Evolutionary conservation across 1,140 invertebrate genomes (phyloP).

Genomic region (Leptinotarsa defecta): DNA sequence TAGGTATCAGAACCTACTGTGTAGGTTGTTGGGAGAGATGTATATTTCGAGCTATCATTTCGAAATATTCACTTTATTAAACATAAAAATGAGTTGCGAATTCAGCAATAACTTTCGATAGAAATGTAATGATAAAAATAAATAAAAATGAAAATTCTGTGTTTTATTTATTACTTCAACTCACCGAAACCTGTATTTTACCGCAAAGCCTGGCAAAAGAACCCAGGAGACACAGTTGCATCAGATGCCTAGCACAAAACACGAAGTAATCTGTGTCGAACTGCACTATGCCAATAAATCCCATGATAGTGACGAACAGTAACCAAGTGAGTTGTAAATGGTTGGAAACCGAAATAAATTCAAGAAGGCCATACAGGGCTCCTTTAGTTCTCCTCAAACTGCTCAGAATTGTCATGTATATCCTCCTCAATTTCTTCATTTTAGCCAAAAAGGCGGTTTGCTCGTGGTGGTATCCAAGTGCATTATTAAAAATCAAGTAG

Average conservation of each 20-base stretch:
- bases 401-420: not conserved
- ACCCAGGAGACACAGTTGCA: not conserved
- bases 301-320: constrained; percentile 1
- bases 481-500: not conserved
- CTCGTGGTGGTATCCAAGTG: not conserved
- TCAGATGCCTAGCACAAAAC: not conserved
- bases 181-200: constrained; percentile 13
- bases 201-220: not conserved
- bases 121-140: too few relatives aligned
- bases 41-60: too few relatives aligned
- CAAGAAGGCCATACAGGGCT: not conserved
- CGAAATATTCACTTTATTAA: too few relatives aligned
- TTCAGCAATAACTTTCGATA: too few relatives aligned
- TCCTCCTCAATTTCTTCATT: not conserved
- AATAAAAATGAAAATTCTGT: too few relatives aligned
- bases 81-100: too few relatives aligned
- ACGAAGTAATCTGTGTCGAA: not conserved
- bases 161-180: not conserved
- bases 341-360: not conserved
- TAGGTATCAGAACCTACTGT: too few relatives aligned
- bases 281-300: not conserved
- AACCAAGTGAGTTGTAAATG: constrained; percentile 13
- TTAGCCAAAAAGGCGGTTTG: not conserved
- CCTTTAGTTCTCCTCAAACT: not conserved
- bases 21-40: too few relatives aligned